These are phyloP conservation scores for Arge pagana DNA, from an alignment of 2,888 invertebrate species.

Conservation along the genomic window DNA sequence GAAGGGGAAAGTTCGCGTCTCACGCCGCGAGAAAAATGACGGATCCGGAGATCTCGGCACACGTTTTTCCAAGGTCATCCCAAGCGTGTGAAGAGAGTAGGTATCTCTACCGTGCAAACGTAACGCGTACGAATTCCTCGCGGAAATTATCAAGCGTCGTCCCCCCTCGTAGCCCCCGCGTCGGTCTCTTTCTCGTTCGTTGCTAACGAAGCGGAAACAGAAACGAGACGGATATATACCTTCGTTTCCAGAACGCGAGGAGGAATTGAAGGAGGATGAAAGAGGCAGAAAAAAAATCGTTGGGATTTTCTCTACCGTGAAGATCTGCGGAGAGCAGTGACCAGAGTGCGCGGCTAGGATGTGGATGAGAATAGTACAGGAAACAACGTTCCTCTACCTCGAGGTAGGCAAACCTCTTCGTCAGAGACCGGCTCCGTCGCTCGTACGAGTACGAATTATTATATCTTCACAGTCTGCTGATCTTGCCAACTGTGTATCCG, in stretches of 20 bases:
- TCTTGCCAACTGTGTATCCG: conserved; percentile 19
- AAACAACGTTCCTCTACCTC: no score
- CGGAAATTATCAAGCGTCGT: not conserved
- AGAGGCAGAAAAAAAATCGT: conserved; percentile 1
- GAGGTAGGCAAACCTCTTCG: conserved; percentile 1
- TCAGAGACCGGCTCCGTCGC: conserved; percentile 5
- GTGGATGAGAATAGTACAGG: conserved; percentile 11
- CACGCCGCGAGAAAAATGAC: no score
- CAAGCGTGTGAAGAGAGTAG: no score
- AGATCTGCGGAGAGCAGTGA: conserved; percentile 13
- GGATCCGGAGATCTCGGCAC: no score
- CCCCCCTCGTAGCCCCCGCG: not conserved
- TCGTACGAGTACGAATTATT: conserved; percentile 48
- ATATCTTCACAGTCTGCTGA: conserved; percentile 52
- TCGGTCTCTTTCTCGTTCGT: conserved; percentile 11
- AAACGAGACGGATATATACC: not conserved
- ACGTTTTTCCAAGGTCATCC: no score
- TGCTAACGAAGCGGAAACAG: conserved; percentile 9
- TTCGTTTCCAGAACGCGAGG: not conserved
- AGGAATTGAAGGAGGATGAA: not conserved
- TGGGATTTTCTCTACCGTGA: conserved; percentile 15
- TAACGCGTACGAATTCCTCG: no score
- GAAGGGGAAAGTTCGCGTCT: no score
- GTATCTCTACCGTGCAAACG: no score
- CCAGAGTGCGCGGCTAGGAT: conserved; percentile 1